Conservation (phyloP, 2,113 vertebrate species). For the Zapornia atra region DNA sequence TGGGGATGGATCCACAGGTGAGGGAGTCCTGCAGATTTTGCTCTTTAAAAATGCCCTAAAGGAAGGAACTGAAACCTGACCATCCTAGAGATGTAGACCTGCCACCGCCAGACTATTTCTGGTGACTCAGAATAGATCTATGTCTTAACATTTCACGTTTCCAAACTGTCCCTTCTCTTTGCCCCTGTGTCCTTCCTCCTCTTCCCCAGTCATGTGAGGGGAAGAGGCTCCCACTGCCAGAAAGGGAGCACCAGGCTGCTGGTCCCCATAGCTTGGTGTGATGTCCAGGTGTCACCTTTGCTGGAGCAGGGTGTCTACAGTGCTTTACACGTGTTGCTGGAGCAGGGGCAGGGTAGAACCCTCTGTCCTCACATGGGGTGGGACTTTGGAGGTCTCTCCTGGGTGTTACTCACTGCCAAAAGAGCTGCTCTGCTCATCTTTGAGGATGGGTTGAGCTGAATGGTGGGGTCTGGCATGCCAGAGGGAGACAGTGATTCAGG, state of each 20-base stretch:
- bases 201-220: background rate
- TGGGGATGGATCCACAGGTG: background rate
- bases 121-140: background rate
- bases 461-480: background rate
- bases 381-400: background rate
- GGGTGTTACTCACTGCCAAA: background rate
- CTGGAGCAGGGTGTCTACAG: background rate
- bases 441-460: background rate
- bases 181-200: background rate
- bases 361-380: background rate
- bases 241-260: rapidly evolving
- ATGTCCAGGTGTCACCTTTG: background rate
- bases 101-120: background rate
- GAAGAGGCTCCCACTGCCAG: background rate
- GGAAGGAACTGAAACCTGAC: background rate
- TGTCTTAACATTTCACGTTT: background rate
- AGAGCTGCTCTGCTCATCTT: background rate
- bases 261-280: background rate
- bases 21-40: background rate
- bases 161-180: background rate
- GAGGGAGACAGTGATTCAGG: background rate
- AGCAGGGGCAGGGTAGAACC: background rate
- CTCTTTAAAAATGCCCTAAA: background rate
- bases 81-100: background rate
- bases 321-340: background rate